Evolutionary conservation across 2,113 vertebrate species (phyloP).

Genomic region (Xenus cinereus): DNA sequence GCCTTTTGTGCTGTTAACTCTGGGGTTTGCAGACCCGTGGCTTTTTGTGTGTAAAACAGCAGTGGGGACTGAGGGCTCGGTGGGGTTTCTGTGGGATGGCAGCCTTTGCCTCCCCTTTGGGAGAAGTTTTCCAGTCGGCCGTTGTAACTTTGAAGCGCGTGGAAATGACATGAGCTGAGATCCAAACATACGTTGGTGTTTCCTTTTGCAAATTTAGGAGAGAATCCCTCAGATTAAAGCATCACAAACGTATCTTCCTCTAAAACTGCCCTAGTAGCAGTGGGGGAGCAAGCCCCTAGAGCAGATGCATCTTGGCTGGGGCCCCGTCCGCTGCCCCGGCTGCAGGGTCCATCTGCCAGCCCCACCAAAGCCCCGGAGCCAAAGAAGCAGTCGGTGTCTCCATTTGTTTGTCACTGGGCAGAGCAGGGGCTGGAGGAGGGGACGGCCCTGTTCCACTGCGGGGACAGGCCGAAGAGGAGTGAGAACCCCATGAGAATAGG

Average conservation of each 20-base stretch:
- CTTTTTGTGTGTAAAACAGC: not conserved
- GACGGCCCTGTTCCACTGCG: accelerated
- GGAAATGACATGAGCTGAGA: not conserved
- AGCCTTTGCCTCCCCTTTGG: not conserved
- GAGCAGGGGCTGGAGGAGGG: not conserved
- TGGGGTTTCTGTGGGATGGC: not conserved
- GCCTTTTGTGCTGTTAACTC: not conserved
- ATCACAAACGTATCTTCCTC: not conserved
- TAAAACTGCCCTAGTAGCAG: not conserved
- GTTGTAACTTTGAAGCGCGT: accelerated
- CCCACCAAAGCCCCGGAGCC: not conserved
- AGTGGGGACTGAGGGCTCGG: not conserved
- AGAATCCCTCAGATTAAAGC: not conserved
- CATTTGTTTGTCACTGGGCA: not conserved
- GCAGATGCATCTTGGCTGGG: not conserved
- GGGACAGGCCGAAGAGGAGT: not conserved
- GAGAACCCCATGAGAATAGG: not conserved
- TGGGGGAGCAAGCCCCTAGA: not conserved
- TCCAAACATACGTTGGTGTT: accelerated
- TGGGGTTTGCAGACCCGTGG: not conserved
- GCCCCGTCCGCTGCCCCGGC: accelerated
- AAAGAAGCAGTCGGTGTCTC: accelerated
- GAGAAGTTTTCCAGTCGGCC: not conserved
- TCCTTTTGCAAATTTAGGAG: not conserved
- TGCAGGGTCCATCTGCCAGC: not conserved